Evolutionary conservation across 1,140 invertebrate genomes (phyloP).

Genomic region (Tachypleus tridentatus): DNA sequence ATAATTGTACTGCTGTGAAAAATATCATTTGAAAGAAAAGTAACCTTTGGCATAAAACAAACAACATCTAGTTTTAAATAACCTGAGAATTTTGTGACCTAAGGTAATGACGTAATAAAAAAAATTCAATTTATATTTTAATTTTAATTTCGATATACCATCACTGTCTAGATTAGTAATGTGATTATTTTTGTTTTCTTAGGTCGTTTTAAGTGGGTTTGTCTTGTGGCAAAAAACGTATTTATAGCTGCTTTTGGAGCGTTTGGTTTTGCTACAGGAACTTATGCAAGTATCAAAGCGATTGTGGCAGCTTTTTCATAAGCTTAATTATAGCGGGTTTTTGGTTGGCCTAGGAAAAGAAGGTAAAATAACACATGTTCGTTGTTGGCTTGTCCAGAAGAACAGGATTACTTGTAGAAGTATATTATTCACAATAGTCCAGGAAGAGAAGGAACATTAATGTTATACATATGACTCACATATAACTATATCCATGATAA

Average conservation of each 20-base stretch:
- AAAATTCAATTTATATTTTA: too few relatives aligned
- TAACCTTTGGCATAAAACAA: background rate
- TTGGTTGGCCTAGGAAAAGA: too few relatives aligned
- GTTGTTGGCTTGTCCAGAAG: too few relatives aligned
- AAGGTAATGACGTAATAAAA: background rate
- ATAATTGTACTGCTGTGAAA: background rate
- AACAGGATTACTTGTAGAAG: too few relatives aligned
- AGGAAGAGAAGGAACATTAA: too few relatives aligned
- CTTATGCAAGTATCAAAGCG: slow-evolving; percentile 56
- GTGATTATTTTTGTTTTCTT: slow-evolving; percentile 2
- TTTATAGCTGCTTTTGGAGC: slow-evolving; percentile 58
- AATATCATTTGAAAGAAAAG: background rate
- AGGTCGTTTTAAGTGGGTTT: slow-evolving; percentile 4
- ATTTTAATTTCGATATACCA: too few relatives aligned
- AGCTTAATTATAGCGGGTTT: too few relatives aligned
- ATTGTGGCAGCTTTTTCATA: slow-evolving; percentile 38
- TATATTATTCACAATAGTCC: too few relatives aligned
- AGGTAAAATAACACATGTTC: too few relatives aligned
- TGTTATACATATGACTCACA: too few relatives aligned
- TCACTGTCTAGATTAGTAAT: too few relatives aligned
- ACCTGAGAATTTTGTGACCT: background rate
- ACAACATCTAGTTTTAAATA: background rate
- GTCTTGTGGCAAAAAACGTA: slow-evolving; percentile 45
- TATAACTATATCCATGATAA: too few relatives aligned
- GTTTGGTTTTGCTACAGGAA: slow-evolving; percentile 63